Base-by-base conservation (phyloP, 2,888 invertebrate genomes). In the Linnaemya tessellans region DNA sequence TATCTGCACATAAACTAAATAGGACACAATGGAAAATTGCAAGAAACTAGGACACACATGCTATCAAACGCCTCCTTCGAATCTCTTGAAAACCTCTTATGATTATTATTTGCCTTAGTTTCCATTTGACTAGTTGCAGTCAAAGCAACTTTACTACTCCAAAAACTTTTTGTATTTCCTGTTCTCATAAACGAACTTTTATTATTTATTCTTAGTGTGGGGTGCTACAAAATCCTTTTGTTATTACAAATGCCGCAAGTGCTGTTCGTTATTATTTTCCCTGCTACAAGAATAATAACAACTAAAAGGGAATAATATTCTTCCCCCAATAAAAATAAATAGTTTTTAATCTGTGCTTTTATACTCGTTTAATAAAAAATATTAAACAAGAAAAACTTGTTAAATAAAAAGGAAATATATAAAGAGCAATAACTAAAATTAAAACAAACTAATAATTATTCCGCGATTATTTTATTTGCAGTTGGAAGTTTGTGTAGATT, bases 341-440 rank as follows among this genome's bases (percentile, higher is more conserved):
- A 41, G 54, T 74, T 68, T 79, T 79, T 79, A 83, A 38, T 18
- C n/a, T 49, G 49, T 38, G 35, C 46, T 15, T 56, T 15, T 62
- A 41, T 65, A 9, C 46, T 13, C 22, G 11, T 62, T 51, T 20
- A 18, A 20, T 18, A 2, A 9, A 51, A 8, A 18, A 7, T 46
- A 46, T 41, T 41, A 11, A 38, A 7, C 10, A 22, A 15, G 1
- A n/a, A 56, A 2, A 74, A 71, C 62, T 64, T 41, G 15, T 10
- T 35, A 58, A 68, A 68, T 13, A 73, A 71, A 65, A 71, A 71
- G n/a, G n/a, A n/a, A n/a, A n/a, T n/a, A 56, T 64, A 38, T 56
- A 62, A 49, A 49, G 2, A 20, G 5, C 8, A 75, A 77, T 68
- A 75, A 22, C 30, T 8, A 30, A 65, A 1, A 67, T n/a, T n/a